phyloP scores from a whole-genome alignment of 2,113 vertebrate genomes.

The Columbina picui region DNA sequence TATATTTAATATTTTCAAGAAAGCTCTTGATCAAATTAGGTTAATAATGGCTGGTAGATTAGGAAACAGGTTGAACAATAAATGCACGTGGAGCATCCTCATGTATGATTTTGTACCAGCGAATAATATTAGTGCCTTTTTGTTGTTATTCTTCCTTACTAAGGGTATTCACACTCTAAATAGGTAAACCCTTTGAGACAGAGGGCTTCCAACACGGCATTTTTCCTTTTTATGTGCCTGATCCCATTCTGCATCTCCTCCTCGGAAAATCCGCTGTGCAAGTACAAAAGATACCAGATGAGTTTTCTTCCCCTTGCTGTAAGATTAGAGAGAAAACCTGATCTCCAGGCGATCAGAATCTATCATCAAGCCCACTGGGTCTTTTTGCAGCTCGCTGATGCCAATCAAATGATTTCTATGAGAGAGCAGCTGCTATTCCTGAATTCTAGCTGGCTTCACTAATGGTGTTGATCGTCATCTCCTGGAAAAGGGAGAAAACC shows the following conservation, averaged over 20 bases:
- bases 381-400: background rate
- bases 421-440: slow-evolving; percentile 10
- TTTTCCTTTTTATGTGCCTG: background rate
- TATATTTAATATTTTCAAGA: background rate
- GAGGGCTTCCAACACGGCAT: background rate
- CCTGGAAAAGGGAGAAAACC: background rate
- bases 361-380: background rate
- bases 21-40: background rate
- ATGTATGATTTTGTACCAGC: background rate
- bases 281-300: background rate
- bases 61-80: background rate
- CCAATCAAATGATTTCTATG: slow-evolving; percentile 1
- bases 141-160: background rate
- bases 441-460: background rate
- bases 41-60: background rate
- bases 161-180: background rate
- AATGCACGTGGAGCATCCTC: background rate
- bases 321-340: background rate
- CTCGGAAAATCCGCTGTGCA: background rate
- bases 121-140: background rate
- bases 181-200: background rate
- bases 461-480: background rate
- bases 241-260: background rate
- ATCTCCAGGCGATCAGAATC: background rate
- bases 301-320: background rate